Percentiles rank a stretch among this genome's conserved stretches.
phyloP scores from a whole-genome alignment of 2,888 invertebrate genomes.

The Glyphotaelius pellucidus region DNA sequence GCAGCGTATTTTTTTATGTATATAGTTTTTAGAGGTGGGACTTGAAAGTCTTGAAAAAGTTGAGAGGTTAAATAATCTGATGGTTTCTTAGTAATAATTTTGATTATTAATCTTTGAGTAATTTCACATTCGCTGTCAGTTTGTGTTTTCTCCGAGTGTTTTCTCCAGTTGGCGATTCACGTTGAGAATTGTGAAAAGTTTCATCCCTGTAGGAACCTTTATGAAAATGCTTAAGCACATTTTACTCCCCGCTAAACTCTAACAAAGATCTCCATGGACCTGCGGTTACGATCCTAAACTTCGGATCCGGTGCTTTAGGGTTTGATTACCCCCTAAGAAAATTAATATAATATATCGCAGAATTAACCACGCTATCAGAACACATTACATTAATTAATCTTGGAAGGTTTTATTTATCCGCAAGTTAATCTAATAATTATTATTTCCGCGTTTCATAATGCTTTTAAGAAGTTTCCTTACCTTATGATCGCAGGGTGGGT shows the following conservation, averaged over 20 bases:
- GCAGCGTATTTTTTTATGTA: too few species aligned
- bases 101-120: too few species aligned
- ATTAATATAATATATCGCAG: not conserved
- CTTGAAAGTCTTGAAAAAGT: too few species aligned
- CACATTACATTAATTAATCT: not conserved
- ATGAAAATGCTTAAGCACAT: not conserved
- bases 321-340: not conserved
- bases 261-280: not conserved
- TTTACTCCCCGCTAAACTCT: not conserved
- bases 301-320: not conserved
- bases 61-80: too few species aligned
- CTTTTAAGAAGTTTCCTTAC: conserved; percentile 27
- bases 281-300: not conserved
- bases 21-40: too few species aligned
- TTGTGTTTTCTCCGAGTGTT: not conserved
- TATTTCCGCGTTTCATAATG: conserved; percentile 34
- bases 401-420: not conserved
- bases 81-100: too few species aligned
- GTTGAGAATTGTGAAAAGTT: not conserved
- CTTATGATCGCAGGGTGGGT: conserved; percentile 21
- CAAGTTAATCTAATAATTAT: not conserved
- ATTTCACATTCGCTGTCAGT: conserved; percentile 40
- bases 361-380: not conserved
- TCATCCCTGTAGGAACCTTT: not conserved
- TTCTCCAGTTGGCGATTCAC: not conserved